Evolutionary conservation across 2,888 invertebrate genomes (phyloP), one percentile per base, ranked within the genome.

Genomic region (Calliopum simillimum): DNA sequence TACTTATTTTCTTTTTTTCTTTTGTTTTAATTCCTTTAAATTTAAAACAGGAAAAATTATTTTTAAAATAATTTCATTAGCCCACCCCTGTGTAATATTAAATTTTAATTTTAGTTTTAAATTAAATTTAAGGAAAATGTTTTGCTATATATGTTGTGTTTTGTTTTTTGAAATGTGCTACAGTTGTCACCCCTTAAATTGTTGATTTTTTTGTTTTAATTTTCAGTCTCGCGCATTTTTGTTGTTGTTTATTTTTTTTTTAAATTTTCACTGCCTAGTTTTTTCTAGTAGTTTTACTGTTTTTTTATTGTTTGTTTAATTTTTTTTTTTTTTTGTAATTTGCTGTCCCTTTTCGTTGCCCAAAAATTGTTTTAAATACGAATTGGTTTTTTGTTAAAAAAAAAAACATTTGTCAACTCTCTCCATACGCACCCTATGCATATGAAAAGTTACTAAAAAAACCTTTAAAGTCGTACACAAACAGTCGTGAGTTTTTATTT

Each of bases 61-160:
- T 61, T 62, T 65, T 53, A 12, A 65, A 65, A 67, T 67, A 43
- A 53, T 68, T 47, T 68, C 23, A 23, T 72, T 74, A 33, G 70
- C 69, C 73, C 74, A 68, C 73, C 75, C 74, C 71, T 70, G 72
- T 71, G 72, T 69, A 68, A 59, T 44, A 14, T 21, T 43, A 59
- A 59, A 44, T 61, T 49, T 23, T 43, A 33, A n/a, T 44, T 68
- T 49, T 44, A 41, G 53, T 58, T 23, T n/a, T 25, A 33, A 33
- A 33, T 14, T 65, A 63, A 56, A 47, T 70, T 73, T 75, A 75
- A 75, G 74, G 75, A 75, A 74, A 74, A 70, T 71, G 55, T 72
- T 68, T 62, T 61, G 61, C 55, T 61, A 33, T 62, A 16, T 68
- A 19, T 71, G 61, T 53, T 25, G 55, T 58, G 44, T 33, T 59